Percentiles rank a stretch among this genome's conserved stretches.
Evolutionary conservation across 1,140 invertebrate genomes (phyloP).

Genomic region (Macrotrachela quadricornifera): DNA sequence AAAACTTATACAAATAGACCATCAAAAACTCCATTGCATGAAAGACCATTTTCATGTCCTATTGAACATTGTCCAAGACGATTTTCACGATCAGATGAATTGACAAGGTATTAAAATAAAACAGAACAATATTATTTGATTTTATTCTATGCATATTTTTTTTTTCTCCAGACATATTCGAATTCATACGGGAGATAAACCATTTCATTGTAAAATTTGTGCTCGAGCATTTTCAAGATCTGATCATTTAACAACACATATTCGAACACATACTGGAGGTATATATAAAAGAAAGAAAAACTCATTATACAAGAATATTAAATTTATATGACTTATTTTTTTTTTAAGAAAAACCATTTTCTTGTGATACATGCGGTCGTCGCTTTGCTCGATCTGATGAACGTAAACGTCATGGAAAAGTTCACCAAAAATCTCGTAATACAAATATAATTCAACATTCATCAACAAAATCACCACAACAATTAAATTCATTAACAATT

Average conservation of each 20-base stretch:
- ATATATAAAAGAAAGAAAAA: no score
- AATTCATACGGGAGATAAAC: constrained; percentile 30
- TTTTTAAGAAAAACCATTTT: constrained; percentile 67
- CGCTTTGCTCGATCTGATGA: constrained; percentile 96
- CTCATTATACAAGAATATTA: no score
- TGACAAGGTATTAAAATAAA: constrained; percentile 52
- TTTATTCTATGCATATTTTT: no score
- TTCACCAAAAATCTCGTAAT: constrained; percentile 39
- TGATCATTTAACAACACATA: constrained; percentile 32
- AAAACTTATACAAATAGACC: constrained; percentile 6
- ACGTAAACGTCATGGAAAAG: constrained; percentile 91
- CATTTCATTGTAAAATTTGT: constrained; percentile 24
- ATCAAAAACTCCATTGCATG: constrained; percentile 5
- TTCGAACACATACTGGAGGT: constrained; percentile 28
- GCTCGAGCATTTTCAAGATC: constrained; percentile 28
- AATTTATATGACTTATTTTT: no score
- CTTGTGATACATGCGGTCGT: constrained; percentile 87
- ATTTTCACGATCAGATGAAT: constrained; percentile 88
- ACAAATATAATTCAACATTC: no score
- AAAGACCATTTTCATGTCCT: constrained; percentile 5
- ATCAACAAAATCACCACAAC: no score
- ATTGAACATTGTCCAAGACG: constrained; percentile 56
- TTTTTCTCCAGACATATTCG: constrained; percentile 17
- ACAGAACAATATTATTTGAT: no score
- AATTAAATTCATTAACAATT: no score